phyloP scores from a whole-genome alignment of 1,140 invertebrate genomes.

The Protaetia brevitarsis region DNA sequence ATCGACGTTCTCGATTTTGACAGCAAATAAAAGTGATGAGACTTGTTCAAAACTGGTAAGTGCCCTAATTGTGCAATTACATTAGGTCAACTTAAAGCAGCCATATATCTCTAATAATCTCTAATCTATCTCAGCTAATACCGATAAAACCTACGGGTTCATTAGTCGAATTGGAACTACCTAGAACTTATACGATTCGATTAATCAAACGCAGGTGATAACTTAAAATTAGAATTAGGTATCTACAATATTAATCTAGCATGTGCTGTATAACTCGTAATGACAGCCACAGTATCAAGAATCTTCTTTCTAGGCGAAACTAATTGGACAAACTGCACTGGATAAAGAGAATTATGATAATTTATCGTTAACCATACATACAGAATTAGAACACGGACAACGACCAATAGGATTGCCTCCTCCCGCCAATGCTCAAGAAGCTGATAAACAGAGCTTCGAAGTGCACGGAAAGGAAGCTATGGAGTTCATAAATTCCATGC shows the following conservation, averaged over 20 bases:
- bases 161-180: no score
- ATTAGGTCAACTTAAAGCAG: no score
- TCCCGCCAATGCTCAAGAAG: neutral
- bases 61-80: no score
- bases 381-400: slow-evolving; percentile 24
- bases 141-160: no score
- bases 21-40: neutral
- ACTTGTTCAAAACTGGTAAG: neutral
- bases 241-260: no score
- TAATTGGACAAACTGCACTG: slow-evolving; percentile 3
- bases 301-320: neutral
- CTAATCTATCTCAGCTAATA: no score
- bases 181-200: no score
- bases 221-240: no score
- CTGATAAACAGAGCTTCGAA: neutral
- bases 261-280: no score
- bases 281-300: neutral
- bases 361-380: slow-evolving; percentile 27
- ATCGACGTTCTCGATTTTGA: neutral
- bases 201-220: no score
- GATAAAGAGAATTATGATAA: slow-evolving; percentile 7
- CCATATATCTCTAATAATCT: no score
- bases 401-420: slow-evolving; percentile 22
- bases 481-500: slow-evolving; percentile 26
- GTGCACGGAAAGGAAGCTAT: slow-evolving; percentile 24